Evolutionary conservation across 2,797 vertebrate genomes (phyloP).

Genomic region (Pantherophis alleghaniensis): DNA sequence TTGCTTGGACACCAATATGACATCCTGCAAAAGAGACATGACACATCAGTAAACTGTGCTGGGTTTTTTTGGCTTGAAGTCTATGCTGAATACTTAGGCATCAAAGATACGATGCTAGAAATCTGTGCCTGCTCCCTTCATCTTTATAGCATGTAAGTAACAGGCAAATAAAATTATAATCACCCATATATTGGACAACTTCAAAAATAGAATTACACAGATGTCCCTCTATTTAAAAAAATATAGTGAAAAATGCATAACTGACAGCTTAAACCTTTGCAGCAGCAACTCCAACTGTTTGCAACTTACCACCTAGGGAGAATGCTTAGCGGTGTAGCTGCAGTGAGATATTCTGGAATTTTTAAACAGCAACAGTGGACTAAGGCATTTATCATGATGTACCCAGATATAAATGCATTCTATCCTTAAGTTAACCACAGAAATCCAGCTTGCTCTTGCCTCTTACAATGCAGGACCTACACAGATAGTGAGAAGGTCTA

Average conservation of each 20-base stretch:
- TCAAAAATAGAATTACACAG: not conserved
- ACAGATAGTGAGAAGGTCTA: not conserved
- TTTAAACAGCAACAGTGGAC: not conserved
- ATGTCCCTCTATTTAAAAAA: not conserved
- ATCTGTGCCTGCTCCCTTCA: not conserved
- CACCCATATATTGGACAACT: not conserved
- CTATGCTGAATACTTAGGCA: not conserved
- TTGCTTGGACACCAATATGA: not conserved
- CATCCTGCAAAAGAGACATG: not conserved
- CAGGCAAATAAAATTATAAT: not conserved
- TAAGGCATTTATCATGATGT: not conserved
- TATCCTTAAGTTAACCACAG: not conserved
- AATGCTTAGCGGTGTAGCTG: not conserved
- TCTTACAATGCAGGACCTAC: not conserved
- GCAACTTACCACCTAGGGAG: not conserved
- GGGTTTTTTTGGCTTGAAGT: not conserved
- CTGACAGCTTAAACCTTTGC: not conserved
- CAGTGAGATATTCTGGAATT: not conserved
- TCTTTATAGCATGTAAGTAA: not conserved
- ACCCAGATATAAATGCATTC: not conserved
- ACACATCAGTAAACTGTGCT: not conserved
- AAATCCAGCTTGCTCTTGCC: not conserved
- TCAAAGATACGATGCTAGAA: not conserved
- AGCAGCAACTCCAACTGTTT: not conserved
- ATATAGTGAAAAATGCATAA: not conserved